phyloP scores from a whole-genome alignment of 2,113 vertebrate species.

The Hystrix cristata region DNA sequence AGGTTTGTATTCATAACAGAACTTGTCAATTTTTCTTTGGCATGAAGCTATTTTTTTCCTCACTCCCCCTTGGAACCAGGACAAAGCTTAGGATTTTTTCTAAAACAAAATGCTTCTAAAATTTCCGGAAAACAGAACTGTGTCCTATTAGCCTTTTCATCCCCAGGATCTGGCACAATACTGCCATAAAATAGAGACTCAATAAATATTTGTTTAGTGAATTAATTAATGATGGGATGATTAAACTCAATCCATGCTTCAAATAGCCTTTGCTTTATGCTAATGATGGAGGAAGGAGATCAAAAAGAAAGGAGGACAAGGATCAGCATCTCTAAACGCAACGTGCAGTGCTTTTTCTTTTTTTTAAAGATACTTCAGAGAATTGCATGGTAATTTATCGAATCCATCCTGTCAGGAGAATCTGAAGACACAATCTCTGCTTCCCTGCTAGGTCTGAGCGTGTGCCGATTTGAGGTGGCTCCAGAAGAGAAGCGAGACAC shows the following conservation, averaged over 20 bases:
- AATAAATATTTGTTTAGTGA: conserved; percentile 61
- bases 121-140: neutral
- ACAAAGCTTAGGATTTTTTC: neutral
- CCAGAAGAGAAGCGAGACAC: conserved; percentile 69
- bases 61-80: neutral
- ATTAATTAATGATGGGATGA: conserved; percentile 59
- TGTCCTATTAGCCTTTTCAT: neutral
- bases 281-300: neutral
- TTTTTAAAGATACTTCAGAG: conserved; percentile 66
- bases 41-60: neutral
- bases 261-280: conserved; percentile 54
- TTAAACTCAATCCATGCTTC: conserved; percentile 5
- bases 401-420: conserved; percentile 66
- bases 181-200: conserved; percentile 9
- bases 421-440: conserved; percentile 41
- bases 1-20: neutral
- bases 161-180: neutral
- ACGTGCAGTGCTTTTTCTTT: conserved; percentile 36
- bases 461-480: conserved; percentile 50
- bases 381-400: conserved; percentile 73
- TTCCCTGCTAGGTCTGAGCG: neutral
- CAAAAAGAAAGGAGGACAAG: conserved; percentile 47
- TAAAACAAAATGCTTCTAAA: conserved; percentile 46
- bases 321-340: conserved; percentile 75
- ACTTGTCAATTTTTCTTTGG: conserved; percentile 24